Base-by-base conservation (phyloP, 2,113 vertebrate genomes). In the Notothenia coriiceps region DNA sequence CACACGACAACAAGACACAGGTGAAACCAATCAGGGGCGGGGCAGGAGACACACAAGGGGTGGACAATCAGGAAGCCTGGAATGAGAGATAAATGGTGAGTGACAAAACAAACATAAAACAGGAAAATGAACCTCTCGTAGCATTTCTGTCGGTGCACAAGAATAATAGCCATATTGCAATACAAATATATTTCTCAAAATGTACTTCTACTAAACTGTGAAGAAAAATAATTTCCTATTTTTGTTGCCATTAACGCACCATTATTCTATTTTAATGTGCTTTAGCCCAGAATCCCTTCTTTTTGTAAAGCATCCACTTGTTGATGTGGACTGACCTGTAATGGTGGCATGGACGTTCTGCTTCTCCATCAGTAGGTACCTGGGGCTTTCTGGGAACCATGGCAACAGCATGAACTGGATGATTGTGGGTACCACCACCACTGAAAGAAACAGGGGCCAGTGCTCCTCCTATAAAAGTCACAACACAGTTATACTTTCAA, bases 371-470 rank as follows among this genome's bases (percentile, higher is more conserved):
- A 98, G 94, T 79, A 98, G 93, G 90, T 97, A 97, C 6, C 97
- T 94, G 0, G 97, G 97, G 74, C 97, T 98, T 91, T 98, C 97
- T 0, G 97, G 97, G 86, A 98, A 98, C 95, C 96, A 97, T 56
- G 94, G 96, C 85, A 98, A 93, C 80, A 97, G 79, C 83, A 96
- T 80, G 63, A 98, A 84, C 88, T 98, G 97, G 47, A 98, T 88
- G 52, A 94, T 95, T 17, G 97, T 95, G 0, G 97, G 97, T 17
- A 96, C 8, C 40, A 95, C 94, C 60, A 97, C 91, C 70, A 96
- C 64, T 0, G 96, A 95, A 5, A 98, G 94, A 70, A 96, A 95
- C 33, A 97, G 90, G 2, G 97, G 97, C 97, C 97, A 98, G 80
- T 96, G 93, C 80, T 95, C 94, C 70, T 97, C 97, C 97, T 98